A percentile compares a stretch with the other conserved stretches of the same genome.
Evolutionary conservation across 2,113 vertebrate genomes (phyloP).

Genomic region (Actinemys pallida): DNA sequence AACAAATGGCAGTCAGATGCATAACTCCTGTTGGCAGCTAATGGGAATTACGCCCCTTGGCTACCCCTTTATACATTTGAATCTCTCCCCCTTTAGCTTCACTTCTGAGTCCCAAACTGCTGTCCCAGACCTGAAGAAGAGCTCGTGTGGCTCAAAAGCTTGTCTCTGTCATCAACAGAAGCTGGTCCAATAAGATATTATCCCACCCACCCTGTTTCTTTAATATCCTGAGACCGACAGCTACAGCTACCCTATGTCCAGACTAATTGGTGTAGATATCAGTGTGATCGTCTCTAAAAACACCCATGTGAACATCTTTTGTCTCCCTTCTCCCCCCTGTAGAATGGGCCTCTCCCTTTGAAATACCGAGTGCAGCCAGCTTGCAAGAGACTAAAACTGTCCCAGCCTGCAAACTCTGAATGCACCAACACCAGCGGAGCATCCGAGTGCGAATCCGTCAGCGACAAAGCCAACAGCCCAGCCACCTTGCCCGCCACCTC

Average conservation of each 20-base stretch:
- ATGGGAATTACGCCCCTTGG: not conserved
- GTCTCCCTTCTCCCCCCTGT: not conserved
- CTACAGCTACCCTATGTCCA: not conserved
- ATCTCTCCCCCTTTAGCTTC: not conserved
- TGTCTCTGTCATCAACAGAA: not conserved
- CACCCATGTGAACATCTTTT: not conserved
- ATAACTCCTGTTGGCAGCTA: not conserved
- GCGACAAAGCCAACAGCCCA: conserved; percentile 91
- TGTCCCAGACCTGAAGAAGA: not conserved
- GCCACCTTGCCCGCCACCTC: conserved; percentile 81
- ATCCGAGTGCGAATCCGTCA: conserved; percentile 91
- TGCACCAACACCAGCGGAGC: conserved; percentile 88
- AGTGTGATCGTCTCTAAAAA: not conserved
- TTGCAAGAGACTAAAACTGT: conserved; percentile 85
- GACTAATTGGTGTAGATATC: not conserved
- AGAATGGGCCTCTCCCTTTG: conserved; percentile 91
- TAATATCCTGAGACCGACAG: not conserved
- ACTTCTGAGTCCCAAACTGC: not conserved
- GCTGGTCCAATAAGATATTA: not conserved
- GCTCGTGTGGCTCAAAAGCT: not conserved
- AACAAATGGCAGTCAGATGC: not conserved
- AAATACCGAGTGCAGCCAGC: conserved; percentile 92
- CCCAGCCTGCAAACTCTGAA: conserved; percentile 82
- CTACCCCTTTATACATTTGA: not conserved
- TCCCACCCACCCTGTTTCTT: not conserved